Base-by-base conservation (phyloP, 2,888 invertebrate genomes). In the Sinhomidia bicolor region DNA sequence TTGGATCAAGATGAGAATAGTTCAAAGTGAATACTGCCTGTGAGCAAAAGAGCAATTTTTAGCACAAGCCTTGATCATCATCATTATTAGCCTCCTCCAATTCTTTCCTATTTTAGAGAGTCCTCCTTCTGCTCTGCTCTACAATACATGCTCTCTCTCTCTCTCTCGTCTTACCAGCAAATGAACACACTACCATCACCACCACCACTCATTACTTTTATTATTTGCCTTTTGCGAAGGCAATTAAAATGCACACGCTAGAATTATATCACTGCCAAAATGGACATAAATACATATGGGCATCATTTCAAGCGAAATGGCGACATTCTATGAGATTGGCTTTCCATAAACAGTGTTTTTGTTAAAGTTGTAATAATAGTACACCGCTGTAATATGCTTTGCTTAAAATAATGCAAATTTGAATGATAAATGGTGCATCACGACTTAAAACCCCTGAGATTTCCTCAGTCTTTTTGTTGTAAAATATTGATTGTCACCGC, bases 61-160 rank as follows among this genome's bases (percentile, higher is more conserved):
- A 84, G 84, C 84, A 84, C 84, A 84, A 76, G 76, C 29, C 81
- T 47, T 74, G 44, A 74, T 68, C 68, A 68, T 68, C 68, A 4
- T 68, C 36, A 68, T 68, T 36, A 44, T 74, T 20, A 74, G 47
- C 51, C 51, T 29, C 74, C 44, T 74, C 74, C 74, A 74, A 74
- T 79, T 79, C 51, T 78, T 79, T 79, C 36, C 57, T 79, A 57
- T 26, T 79, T 29, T 36, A 79, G 57, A 57, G 17, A 29, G 51
- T 12, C 17, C 51, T 60, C 26, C n/a, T n/a, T n/a, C n/a, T n/a
- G n/a, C n/a, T n/a, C 26, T 60, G 10, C 60, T 60, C 60, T 60
- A 26, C 23, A 7, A 17, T 57, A 10, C 4, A 17, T 17, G 14
- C 60, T 23, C 23, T 23, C 14, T 26, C 14, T 51, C n/a, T n/a